Percentiles rank a stretch among this genome's conserved stretches.
phyloP scores from a whole-genome alignment of 2,113 vertebrate genomes.

The Scalopus aquaticus region DNA sequence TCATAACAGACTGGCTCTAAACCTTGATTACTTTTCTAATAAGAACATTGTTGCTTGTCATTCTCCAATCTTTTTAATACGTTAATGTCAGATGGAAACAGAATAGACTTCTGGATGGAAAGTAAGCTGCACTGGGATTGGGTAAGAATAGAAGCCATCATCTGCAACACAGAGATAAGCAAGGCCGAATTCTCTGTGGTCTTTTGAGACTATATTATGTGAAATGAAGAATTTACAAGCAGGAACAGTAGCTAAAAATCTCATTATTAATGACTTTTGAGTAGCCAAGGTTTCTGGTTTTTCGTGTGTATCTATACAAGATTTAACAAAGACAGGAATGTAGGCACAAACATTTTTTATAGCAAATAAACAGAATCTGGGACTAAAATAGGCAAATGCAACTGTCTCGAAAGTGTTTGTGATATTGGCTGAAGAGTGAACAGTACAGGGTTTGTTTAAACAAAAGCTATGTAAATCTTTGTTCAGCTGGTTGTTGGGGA shows the following conservation, averaged over 20 bases:
- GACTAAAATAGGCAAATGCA: constrained; percentile 35
- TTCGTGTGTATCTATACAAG: constrained; percentile 9
- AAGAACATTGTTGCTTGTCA: constrained; percentile 74
- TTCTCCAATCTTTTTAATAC: constrained; percentile 72
- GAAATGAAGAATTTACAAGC: constrained; percentile 70
- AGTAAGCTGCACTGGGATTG: constrained; percentile 61
- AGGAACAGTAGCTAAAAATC: constrained; percentile 62
- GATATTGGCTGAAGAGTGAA: background rate
- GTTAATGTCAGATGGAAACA: constrained; percentile 69
- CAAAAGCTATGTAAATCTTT: constrained; percentile 78
- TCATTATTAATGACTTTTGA: constrained; percentile 66
- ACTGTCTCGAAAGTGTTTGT: constrained; percentile 18
- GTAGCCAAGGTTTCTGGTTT: constrained; percentile 21
- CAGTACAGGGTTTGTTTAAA: constrained; percentile 61
- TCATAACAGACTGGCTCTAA: constrained; percentile 59
- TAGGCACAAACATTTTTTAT: background rate
- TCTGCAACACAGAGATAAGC: constrained; percentile 70
- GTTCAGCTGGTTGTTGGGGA: constrained; percentile 68
- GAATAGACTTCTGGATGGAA: constrained; percentile 46
- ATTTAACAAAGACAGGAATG: constrained; percentile 55
- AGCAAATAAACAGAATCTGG: constrained; percentile 45
- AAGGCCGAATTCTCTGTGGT: constrained; percentile 55
- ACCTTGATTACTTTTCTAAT: constrained; percentile 79
- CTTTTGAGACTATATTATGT: constrained; percentile 50
- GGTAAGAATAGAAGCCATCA: constrained; percentile 55